Conservation (phyloP, 2,113 vertebrate species). For the Chionomys nivalis region DNA sequence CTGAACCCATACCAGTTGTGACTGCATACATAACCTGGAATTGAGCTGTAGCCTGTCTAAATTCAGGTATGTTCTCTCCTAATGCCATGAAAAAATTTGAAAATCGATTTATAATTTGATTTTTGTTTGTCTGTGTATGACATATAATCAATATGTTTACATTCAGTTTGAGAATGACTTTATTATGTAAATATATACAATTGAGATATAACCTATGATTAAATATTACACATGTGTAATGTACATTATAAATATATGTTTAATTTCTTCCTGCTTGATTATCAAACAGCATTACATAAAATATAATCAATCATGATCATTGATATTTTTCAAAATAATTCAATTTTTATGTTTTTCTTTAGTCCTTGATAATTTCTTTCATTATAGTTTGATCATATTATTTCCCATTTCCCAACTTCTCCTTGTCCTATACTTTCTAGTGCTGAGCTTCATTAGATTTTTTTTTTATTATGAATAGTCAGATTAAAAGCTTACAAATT, state of each 20-base stretch:
- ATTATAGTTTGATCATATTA: not conserved
- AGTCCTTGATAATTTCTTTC: not conserved
- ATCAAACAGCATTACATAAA: not conserved
- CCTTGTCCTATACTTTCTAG: not conserved
- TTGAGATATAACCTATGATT: not conserved
- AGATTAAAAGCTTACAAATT: not conserved
- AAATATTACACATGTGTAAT: not conserved
- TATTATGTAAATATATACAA: not conserved
- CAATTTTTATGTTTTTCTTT: not conserved
- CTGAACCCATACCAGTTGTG: not conserved
- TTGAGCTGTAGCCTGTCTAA: conserved; percentile 15
- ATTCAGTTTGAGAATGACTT: not conserved
- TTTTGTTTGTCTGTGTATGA: not conserved
- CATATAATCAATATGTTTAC: not conserved
- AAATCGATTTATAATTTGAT: not conserved
- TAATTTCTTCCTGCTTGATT: not conserved
- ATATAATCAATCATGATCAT: not conserved
- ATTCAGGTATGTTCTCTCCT: not conserved
- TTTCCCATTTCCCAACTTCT: not conserved
- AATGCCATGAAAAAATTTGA: not conserved
- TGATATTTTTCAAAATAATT: not conserved
- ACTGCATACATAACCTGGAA: not conserved
- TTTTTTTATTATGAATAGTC: not conserved
- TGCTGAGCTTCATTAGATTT: not conserved
- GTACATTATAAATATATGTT: not conserved